phyloP scores from a whole-genome alignment of 2,113 vertebrate genomes.

The Plotosus lineatus region DNA sequence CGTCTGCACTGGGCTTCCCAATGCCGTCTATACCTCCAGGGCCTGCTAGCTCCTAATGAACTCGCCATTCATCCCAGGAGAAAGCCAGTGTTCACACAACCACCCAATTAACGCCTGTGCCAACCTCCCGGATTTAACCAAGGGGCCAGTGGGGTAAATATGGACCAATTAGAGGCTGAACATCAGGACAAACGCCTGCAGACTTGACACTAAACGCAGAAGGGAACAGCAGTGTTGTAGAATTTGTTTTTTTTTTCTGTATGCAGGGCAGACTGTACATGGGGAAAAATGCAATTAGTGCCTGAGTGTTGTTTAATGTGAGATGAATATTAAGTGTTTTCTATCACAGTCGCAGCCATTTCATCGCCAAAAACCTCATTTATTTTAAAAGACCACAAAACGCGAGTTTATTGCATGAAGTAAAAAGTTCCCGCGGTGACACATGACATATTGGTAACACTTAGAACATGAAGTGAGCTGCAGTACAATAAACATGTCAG shows the following conservation, averaged over 20 bases:
- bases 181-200: conserved; percentile 21
- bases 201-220: not conserved
- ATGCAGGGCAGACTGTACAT: conserved; percentile 10
- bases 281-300: conserved; percentile 5
- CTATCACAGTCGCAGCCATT: not conserved
- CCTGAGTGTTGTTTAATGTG: conserved; percentile 9
- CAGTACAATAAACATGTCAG: not conserved
- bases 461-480: not conserved
- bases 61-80: conserved; percentile 33
- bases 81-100: not conserved
- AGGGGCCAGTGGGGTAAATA: conserved; percentile 25
- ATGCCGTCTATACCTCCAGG: conserved; percentile 3
- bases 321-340: conserved; percentile 29
- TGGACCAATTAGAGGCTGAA: conserved; percentile 42
- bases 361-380: not conserved
- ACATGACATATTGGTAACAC: not conserved
- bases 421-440: not conserved
- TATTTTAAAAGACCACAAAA: not conserved
- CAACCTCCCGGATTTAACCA: conserved; percentile 43
- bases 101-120: conserved; percentile 36
- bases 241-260: not conserved
- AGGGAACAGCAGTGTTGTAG: not conserved
- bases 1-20: not conserved
- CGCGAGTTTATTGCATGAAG: not conserved
- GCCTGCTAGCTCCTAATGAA: conserved; percentile 47